Conservation (phyloP, 2,113 vertebrate genomes). For the Pithys albifrons region DNA sequence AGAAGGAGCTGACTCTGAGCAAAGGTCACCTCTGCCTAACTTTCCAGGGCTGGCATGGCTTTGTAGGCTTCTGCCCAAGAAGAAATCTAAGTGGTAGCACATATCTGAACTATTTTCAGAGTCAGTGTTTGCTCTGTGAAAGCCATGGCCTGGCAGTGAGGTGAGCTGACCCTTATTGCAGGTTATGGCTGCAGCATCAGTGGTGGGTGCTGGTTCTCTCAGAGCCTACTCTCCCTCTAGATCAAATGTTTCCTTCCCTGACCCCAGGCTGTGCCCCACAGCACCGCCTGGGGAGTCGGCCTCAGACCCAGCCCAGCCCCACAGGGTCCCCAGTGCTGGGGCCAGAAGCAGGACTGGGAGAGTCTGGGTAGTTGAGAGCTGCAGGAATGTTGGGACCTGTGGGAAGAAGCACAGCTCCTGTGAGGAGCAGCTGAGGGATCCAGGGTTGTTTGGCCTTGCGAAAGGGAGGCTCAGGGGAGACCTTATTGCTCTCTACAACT, state of each 20-base stretch:
- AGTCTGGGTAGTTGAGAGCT: neutral
- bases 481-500: neutral
- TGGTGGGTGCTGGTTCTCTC: neutral
- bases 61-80: neutral
- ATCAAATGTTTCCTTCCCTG: neutral
- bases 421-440: neutral
- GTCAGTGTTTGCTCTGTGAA: neutral
- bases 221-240: neutral
- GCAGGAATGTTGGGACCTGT: neutral
- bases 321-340: neutral
- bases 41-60: neutral
- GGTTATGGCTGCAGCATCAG: fast-evolving
- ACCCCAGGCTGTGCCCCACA: neutral
- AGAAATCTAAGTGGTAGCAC: neutral
- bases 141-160: neutral
- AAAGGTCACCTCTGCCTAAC: neutral
- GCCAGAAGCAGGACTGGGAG: neutral
- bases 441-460: neutral
- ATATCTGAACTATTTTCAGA: neutral
- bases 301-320: neutral
- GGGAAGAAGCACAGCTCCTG: no score
- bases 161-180: neutral
- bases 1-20: neutral
- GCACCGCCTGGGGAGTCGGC: neutral
- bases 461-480: neutral